phyloP scores from a whole-genome alignment of 2,797 vertebrate species.

The Sebastes umbrosus region DNA sequence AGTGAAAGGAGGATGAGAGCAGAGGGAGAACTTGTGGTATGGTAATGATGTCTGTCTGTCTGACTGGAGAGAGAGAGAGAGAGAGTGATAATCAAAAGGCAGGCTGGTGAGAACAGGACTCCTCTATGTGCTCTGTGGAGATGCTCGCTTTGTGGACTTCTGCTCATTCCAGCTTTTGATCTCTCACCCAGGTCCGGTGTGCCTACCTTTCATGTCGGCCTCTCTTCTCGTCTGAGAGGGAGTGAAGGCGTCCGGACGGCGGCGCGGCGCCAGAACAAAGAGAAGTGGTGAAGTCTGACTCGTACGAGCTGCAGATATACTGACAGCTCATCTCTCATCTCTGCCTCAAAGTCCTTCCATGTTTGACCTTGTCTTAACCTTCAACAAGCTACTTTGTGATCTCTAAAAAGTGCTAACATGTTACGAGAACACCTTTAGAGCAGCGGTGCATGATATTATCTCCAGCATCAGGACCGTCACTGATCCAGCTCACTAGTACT shows the following conservation, averaged over 20 bases:
- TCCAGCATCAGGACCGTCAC: background rate
- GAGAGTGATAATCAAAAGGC: constrained; percentile 54
- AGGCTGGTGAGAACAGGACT: constrained; percentile 3
- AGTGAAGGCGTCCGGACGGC: constrained; percentile 41
- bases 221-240: constrained; percentile 28
- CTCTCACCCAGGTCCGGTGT: constrained; percentile 16
- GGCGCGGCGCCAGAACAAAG: constrained; percentile 55
- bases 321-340: constrained; percentile 68
- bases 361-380: constrained; percentile 35
- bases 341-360: constrained; percentile 30
- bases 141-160: background rate
- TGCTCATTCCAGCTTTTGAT: constrained; percentile 52
- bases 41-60: constrained; percentile 31
- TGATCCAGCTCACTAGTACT: too few relatives aligned
- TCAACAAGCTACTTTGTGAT: constrained; percentile 5
- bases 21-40: background rate
- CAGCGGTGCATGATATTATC: background rate
- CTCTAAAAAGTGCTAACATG: background rate
- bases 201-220: constrained; percentile 56
- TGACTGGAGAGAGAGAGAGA: background rate
- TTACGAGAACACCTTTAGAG: background rate
- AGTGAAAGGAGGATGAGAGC: background rate
- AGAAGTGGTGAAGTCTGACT: constrained; percentile 3
- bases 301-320: constrained; percentile 40
- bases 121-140: constrained; percentile 18